phyloP scores from a whole-genome alignment of 2,888 invertebrate species.

The Smittia aterrima region DNA sequence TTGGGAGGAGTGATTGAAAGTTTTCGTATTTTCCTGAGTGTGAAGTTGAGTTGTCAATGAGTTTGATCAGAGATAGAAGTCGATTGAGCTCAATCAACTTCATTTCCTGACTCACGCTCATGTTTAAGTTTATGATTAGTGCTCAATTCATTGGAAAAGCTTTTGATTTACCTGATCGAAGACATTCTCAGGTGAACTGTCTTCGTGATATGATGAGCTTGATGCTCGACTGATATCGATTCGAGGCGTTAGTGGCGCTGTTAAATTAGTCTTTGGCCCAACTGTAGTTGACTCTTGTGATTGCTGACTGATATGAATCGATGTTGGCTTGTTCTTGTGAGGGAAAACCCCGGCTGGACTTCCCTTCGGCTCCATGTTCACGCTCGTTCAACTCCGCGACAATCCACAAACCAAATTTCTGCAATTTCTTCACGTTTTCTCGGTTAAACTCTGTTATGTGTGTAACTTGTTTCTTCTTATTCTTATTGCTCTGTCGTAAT shows the following conservation, averaged over 20 bases:
- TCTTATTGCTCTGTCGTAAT: slow-evolving; percentile 6
- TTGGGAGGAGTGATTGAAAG: too few species aligned
- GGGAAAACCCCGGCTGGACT: slow-evolving; percentile 36
- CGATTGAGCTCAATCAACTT: too few species aligned
- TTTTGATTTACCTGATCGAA: slow-evolving; percentile 61
- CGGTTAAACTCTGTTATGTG: neutral
- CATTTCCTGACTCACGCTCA: neutral
- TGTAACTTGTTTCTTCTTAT: neutral
- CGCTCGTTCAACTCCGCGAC: neutral
- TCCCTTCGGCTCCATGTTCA: slow-evolving; percentile 32
- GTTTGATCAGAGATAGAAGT: too few species aligned
- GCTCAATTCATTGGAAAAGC: neutral
- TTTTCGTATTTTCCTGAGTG: too few species aligned
- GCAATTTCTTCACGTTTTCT: slow-evolving; percentile 24
- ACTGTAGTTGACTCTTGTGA: slow-evolving; percentile 42
- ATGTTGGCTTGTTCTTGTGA: slow-evolving; percentile 36
- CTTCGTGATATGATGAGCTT: slow-evolving; percentile 79
- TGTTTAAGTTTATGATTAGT: neutral
- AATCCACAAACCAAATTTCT: neutral
- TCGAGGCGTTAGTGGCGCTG: slow-evolving; percentile 73
- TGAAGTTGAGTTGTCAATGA: too few species aligned
- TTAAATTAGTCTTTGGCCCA: slow-evolving; percentile 47
- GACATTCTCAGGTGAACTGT: slow-evolving; percentile 82
- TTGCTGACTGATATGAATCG: slow-evolving; percentile 37
- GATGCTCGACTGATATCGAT: slow-evolving; percentile 88